Evolutionary conservation across 1,140 invertebrate species (phyloP), one percentile per base, ranked within the genome.

Genomic region (Aporrectodea caliginosa): DNA sequence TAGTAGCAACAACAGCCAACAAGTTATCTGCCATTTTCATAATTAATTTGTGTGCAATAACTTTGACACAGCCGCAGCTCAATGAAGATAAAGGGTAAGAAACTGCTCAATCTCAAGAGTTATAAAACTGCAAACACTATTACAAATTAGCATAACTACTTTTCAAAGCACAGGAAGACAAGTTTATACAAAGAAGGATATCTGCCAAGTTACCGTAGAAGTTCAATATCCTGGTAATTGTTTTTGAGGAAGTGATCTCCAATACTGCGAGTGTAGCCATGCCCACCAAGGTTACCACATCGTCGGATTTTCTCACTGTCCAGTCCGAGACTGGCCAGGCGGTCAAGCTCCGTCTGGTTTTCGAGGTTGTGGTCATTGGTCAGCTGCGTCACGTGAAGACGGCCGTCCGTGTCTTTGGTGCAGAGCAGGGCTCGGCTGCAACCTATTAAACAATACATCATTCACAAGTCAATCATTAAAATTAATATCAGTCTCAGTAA

Each of bases 241-340:
- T 92, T 93, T 89, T 97, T 96, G 0, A 96, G 92, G 80, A 93
- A 89, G 85, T 95, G 95, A 88, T 96, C 95, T n/a, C 95, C 94
- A 30, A 97, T 88, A 84, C 94, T 96, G 58, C 95, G 87, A 0
- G 90, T 90, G 80, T 88, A 85, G 34, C 86, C 84, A 91, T 95
- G 83, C 75, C 87, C 87, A 35, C 87, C 88, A 34, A 90, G 83
- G 79, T 85, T 85, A 16, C 85, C 82, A 69, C 91, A 89, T 85
- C 92, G 90, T 84, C 90, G 90, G 12, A 88, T 75, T 75, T 84
- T 84, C 16, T 86, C 84, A 35, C 86, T 82, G 72, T 87, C 84
- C 1, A 96, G 84, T 0, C 93, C 93, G 22, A 95, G 86, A 77
- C 92, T 91, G 2, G 91, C 91, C 1, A 96, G 86, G 81, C 94